These are phyloP conservation scores for Chrysemys picta DNA, from an alignment of 2,113 vertebrate genomes.

Conservation along the genomic window DNA sequence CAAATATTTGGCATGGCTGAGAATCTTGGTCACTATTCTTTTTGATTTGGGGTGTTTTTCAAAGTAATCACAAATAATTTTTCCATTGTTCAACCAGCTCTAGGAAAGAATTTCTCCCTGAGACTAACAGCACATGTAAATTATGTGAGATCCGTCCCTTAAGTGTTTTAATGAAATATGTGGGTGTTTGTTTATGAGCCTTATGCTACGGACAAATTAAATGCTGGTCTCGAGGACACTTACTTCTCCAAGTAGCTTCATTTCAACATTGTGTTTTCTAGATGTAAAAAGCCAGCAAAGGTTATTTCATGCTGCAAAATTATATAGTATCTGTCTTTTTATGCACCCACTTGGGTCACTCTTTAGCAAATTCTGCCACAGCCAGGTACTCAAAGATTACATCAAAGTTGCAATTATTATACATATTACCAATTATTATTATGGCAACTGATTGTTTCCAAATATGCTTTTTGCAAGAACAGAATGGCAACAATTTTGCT, in stretches of 20 bases:
- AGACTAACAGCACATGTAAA: conserved; percentile 3
- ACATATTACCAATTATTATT: not conserved
- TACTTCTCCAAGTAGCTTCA: not conserved
- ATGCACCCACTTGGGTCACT: not conserved
- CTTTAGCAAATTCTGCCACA: not conserved
- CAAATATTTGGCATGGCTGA: not conserved
- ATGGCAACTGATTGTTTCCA: not conserved
- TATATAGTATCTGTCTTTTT: not conserved
- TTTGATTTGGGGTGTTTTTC: not conserved
- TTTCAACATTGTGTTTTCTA: not conserved
- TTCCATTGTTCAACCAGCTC: not conserved
- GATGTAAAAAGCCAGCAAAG: not conserved
- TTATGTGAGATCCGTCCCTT: not conserved
- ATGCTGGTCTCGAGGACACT: not conserved
- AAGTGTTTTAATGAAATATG: not conserved
- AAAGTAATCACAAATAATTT: not conserved
- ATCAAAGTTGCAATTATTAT: not conserved
- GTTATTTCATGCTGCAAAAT: not conserved
- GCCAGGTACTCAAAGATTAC: not conserved
- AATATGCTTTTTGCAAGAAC: not conserved
- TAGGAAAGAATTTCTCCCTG: not conserved
- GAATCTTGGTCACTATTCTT: not conserved
- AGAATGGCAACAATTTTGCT: not conserved
- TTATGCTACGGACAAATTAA: not conserved
- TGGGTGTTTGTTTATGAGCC: not conserved